Evolutionary conservation across 2,888 invertebrate species (phyloP), one percentile per base, ranked within the genome.

Genomic region (Cataglyphis livida): DNA sequence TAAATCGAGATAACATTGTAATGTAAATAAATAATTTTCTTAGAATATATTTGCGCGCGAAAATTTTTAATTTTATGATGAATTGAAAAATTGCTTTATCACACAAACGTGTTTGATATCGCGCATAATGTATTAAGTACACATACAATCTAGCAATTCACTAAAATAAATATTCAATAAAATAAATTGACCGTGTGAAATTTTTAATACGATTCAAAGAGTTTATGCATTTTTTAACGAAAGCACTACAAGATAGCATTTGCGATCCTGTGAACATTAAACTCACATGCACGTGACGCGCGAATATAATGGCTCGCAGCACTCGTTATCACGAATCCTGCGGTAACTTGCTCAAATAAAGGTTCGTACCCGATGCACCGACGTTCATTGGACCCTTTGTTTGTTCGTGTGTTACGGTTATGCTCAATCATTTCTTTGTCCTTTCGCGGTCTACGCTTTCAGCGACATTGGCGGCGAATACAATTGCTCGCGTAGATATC

Each of bases 261-360:
- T 41, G 21, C 38, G 32, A 75, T n/a, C 5, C 51, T 51, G n/a
- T 32, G 41, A 28, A 28, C 21, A 32, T 64, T 74, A 81, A 75
- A 75, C 21, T 62, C 76, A 48, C 28, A 41, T 38, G n/a, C n/a
- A 28, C 41, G 28, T 28, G 32, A 79, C 25, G 21, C 70, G 38
- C 54, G 68, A 59, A 51, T 51, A n/a, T 51, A 51, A 59, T 59
- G 18, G 44, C 44, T 70, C 28, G 35, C 70, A 71, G 44, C 44
- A 75, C 83, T 88, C 76, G 85, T 84, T 88, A 89, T 84, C 83
- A 81, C 64, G 66, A 89, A 82, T 89, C 84, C 75, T 64, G 21
- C 61, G 65, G 62, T 74, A 78, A 88, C 87, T 84, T 78, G 75
- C 51, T 68, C 85, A 85, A 87, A 85, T 79, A 87, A 66, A 84